These are phyloP conservation scores for Bombycilla garrulus DNA, from an alignment of 2,113 vertebrate genomes.

Conservation along the genomic window DNA sequence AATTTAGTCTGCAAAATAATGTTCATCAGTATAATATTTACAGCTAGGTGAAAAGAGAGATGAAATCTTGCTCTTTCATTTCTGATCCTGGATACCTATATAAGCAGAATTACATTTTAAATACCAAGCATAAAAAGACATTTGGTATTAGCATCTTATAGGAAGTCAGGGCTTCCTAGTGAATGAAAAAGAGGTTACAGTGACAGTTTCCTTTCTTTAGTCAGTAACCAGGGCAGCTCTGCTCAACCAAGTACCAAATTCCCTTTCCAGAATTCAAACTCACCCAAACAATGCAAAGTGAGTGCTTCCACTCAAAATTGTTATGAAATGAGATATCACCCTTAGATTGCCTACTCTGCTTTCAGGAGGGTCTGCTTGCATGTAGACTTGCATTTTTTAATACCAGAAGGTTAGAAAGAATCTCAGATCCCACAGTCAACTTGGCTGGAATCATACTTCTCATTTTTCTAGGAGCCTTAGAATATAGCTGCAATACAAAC, in stretches of 20 bases:
- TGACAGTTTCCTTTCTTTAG: neutral
- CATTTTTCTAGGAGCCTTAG: neutral
- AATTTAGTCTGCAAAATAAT: constrained; percentile 29
- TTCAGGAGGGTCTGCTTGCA: neutral
- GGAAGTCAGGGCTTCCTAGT: neutral
- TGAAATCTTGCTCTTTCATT: neutral
- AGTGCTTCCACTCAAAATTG: neutral
- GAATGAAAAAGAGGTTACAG: neutral
- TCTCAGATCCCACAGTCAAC: neutral
- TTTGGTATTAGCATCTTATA: neutral
- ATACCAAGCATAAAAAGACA: neutral
- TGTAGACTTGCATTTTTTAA: neutral
- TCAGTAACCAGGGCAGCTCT: neutral
- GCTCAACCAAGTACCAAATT: constrained; percentile 14
- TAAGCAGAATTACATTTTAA: neutral
- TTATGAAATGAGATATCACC: neutral
- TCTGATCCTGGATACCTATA: neutral
- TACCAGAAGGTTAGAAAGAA: neutral
- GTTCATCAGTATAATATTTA: constrained; percentile 8
- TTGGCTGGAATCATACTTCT: fast-evolving
- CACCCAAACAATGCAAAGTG: neutral
- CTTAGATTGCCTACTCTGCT: neutral
- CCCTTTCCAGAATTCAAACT: neutral
- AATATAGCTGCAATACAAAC: neutral
- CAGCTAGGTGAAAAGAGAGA: neutral